These are phyloP conservation scores for Drosophila kikkawai DNA, from an alignment of 1,140 invertebrate species.

Conservation along the genomic window DNA sequence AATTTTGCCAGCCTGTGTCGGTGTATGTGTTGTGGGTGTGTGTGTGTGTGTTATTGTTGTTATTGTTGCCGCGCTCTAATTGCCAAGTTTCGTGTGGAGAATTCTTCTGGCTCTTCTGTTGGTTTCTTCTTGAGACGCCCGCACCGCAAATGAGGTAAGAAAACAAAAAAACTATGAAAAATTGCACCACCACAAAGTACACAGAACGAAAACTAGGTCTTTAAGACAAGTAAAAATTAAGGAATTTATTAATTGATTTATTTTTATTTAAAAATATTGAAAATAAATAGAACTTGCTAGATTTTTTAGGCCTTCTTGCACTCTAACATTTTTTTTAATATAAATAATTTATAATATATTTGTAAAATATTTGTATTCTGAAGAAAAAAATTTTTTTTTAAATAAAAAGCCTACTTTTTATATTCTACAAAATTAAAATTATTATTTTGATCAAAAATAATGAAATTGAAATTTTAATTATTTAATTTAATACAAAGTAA, in stretches of 20 bases:
- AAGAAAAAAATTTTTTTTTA: too few relatives aligned
- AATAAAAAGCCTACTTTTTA: too few relatives aligned
- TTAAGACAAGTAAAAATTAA: not conserved
- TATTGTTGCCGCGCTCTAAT: slow-evolving; percentile 58
- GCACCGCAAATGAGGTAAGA: slow-evolving; percentile 76
- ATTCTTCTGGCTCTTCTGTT: slow-evolving; percentile 36
- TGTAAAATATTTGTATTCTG: too few relatives aligned
- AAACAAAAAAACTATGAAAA: slow-evolving; percentile 21
- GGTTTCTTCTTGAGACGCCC: slow-evolving; percentile 51
- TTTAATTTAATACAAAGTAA: not conserved
- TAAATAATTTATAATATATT: too few relatives aligned
- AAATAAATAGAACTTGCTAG: too few relatives aligned
- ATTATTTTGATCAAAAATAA: too few relatives aligned
- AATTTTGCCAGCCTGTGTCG: slow-evolving; percentile 56
- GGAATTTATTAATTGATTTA: not conserved
- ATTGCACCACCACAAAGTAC: slow-evolving; percentile 22
- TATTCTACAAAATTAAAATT: too few relatives aligned
- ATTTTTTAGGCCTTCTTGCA: too few relatives aligned
- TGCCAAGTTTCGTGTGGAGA: slow-evolving; percentile 46
- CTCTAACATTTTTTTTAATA: too few relatives aligned
- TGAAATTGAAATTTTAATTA: too few relatives aligned
- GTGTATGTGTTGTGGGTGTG: slow-evolving; percentile 26
- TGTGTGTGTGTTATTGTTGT: slow-evolving; percentile 30
- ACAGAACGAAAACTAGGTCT: not conserved
- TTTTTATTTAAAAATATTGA: not conserved